Conservation (phyloP, 2,797 vertebrate genomes). For the Hafferia zeledoni region DNA sequence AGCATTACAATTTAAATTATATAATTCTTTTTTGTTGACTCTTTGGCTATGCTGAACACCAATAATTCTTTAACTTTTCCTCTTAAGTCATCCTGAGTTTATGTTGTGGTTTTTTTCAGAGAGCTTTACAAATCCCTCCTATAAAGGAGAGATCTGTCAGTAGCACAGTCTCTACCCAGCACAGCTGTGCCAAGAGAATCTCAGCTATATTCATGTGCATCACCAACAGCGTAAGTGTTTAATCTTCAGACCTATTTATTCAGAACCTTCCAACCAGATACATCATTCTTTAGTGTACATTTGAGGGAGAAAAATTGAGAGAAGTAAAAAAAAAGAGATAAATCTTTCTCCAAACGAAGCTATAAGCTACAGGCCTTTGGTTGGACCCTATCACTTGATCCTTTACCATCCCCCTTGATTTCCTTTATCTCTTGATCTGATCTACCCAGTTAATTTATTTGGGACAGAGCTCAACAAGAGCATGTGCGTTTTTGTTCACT, state of each 20-base stretch:
- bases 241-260: not conserved
- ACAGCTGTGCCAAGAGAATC: not conserved
- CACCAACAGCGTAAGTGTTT: not conserved
- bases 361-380: not conserved
- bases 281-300: not conserved
- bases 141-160: not conserved
- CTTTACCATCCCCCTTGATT: not conserved
- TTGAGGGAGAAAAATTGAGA: not conserved
- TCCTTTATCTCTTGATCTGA: not conserved
- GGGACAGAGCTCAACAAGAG: not conserved
- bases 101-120: not conserved
- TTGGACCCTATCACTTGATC: not conserved
- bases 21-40: not conserved
- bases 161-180: not conserved
- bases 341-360: not conserved
- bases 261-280: not conserved
- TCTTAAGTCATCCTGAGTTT: not conserved
- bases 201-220: not conserved
- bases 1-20: not conserved
- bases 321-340: not conserved
- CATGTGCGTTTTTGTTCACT: not conserved
- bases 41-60: not conserved
- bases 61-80: not conserved
- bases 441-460: not conserved
- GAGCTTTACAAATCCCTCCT: not conserved